A percentile compares a stretch with the other conserved stretches of the same genome.
Conservation (phyloP, 2,797 vertebrate species). For the Pangasius macronema region DNA sequence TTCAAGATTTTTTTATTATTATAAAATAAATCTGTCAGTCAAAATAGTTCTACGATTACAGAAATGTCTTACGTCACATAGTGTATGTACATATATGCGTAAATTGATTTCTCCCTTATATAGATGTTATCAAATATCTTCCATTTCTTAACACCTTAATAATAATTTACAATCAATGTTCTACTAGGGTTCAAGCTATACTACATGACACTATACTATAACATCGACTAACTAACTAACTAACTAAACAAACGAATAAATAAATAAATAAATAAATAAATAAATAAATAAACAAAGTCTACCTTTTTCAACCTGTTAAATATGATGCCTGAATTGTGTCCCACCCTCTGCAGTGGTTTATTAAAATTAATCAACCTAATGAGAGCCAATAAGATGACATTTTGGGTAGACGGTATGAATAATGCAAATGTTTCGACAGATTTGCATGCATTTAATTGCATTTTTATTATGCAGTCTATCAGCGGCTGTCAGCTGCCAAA, state of each 20-base stretch:
- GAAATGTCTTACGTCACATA: neutral
- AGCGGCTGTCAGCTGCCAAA: slow-evolving; percentile 66
- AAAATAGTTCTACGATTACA: neutral
- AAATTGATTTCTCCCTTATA: neutral
- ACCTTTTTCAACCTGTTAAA: slow-evolving; percentile 22
- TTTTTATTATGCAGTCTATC: slow-evolving; percentile 69
- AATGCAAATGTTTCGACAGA: slow-evolving; percentile 75
- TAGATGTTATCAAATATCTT: neutral
- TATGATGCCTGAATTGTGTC: slow-evolving; percentile 37
- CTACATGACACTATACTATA: neutral
- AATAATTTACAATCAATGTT: neutral
- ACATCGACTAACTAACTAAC: too few species aligned
- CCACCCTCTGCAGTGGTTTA: slow-evolving; percentile 64
- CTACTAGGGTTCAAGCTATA: neutral
- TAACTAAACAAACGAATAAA: too few species aligned
- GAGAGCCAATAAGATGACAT: slow-evolving; percentile 77
- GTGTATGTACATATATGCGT: neutral
- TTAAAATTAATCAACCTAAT: slow-evolving; percentile 78
- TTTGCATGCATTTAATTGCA: slow-evolving; percentile 76
- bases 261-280: neutral
- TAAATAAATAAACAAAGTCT: neutral
- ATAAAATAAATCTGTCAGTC: neutral
- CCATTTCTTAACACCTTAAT: neutral
- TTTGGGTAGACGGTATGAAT: slow-evolving; percentile 80
- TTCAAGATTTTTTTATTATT: neutral